Conservation (phyloP, 2,888 invertebrate species). For the Silvanus unidentatus region DNA sequence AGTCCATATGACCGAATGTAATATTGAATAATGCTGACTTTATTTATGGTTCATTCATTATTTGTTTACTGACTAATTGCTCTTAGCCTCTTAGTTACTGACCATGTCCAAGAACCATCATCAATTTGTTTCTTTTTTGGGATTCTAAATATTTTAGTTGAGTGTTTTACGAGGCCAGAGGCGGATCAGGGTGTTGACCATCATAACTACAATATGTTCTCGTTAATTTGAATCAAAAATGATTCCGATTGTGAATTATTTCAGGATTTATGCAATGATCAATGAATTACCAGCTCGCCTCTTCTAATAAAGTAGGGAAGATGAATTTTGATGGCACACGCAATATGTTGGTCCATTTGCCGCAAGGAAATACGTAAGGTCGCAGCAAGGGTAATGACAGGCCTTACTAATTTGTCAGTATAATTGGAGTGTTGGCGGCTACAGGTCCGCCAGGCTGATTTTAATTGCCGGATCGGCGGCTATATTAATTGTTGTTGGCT, state of each 20-base stretch:
- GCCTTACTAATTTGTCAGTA: constrained; percentile 44
- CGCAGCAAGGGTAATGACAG: constrained; percentile 36
- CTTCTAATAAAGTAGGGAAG: neutral
- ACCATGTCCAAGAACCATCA: too few species aligned
- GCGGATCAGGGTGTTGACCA: too few species aligned
- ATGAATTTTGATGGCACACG: constrained; percentile 3
- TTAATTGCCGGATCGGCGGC: constrained; percentile 33
- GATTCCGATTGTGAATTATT: too few species aligned
- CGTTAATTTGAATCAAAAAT: too few species aligned
- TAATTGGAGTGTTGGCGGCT: constrained; percentile 42
- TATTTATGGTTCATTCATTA: constrained; percentile 44
- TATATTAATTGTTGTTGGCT: constrained; percentile 2
- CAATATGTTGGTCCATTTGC: constrained; percentile 10
- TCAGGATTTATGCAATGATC: too few species aligned
- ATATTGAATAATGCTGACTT: constrained; percentile 11
- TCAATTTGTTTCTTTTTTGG: too few species aligned
- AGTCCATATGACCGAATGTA: neutral
- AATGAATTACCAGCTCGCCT: too few species aligned
- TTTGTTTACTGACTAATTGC: constrained; percentile 45
- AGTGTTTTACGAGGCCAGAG: too few species aligned
- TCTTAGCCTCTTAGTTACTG: constrained; percentile 7
- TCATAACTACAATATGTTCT: too few species aligned
- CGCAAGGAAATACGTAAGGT: constrained; percentile 19
- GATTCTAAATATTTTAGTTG: too few species aligned
- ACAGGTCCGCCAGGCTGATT: constrained; percentile 38